Base-by-base conservation (phyloP, 2,113 vertebrate genomes). In the Corynorhinus townsendii region DNA sequence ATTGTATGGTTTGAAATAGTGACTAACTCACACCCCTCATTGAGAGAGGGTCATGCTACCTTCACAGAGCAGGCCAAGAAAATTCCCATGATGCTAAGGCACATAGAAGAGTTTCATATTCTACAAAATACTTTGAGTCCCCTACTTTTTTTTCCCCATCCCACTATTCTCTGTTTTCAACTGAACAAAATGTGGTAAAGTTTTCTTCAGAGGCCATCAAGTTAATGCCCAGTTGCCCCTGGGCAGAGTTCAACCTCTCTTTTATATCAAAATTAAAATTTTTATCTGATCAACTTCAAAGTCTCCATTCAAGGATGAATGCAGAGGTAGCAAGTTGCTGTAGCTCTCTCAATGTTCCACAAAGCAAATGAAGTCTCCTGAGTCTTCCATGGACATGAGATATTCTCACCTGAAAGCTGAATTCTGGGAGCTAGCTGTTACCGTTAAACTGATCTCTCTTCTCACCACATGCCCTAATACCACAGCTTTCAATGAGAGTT, bases 261-360 rank as follows among this genome's bases (percentile, higher is more conserved):
- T 96, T 90, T 56, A 62, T 40, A 89, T 85, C 30, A 94, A 97
- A 92, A 93, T 79, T 95, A 86, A 86, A 94, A 80, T 52, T 90
- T 33, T 82, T 88, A 69, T 86, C 35, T 43, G 1, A 79, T 72
- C 49, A 81, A 81, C 45, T 43, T 95, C 28, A 88, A 93, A 83
- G 79, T 93, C 80, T 80, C 66, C 35, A 54, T 68, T 90, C 72
- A 86, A 64, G 79, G 28, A 86, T 62, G 62, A 82, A 81, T n/a
- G 33, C 4, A 85, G 76, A 93, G 45, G 45, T 47, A 33, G 52
- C 35, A 40, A 89, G 35, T 86, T 71, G 28, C 64, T 71, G 6
- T 40, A 35, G 30, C n/a, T 68, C 33, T 81, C 43, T 45, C 49
- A 89, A 49, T n/a, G 43, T 35, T 75, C 71, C 49, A 24, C 35